phyloP scores from a whole-genome alignment of 2,797 vertebrate genomes.

The Artibeus lituratus region DNA sequence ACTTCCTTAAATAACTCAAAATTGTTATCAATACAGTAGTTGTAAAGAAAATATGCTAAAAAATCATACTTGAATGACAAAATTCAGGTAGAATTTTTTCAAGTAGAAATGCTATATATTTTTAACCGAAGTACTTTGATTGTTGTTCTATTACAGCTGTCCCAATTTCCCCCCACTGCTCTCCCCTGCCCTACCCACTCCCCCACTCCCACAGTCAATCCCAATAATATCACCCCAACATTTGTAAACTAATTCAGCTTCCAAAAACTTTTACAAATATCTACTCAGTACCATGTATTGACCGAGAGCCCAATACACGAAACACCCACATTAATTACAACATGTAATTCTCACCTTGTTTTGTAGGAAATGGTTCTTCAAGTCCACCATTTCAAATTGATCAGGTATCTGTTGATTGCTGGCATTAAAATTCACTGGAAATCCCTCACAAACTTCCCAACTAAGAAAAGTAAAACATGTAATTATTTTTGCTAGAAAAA shows the following conservation, averaged over 20 bases:
- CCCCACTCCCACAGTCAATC: too few species aligned
- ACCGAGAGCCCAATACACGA: background rate
- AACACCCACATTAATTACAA: background rate
- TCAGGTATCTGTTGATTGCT: constrained; percentile 24
- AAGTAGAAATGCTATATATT: background rate
- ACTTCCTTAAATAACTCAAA: constrained; percentile 15
- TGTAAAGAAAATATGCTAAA: background rate
- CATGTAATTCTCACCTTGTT: constrained; percentile 64
- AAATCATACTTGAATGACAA: background rate
- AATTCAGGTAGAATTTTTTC: background rate
- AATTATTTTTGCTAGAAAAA: constrained; percentile 36
- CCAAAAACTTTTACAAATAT: background rate
- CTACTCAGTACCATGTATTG: background rate
- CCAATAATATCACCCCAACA: background rate
- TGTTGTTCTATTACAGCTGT: too few species aligned
- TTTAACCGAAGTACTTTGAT: too few species aligned
- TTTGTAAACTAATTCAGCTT: constrained; percentile 8
- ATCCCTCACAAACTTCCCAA: constrained; percentile 66
- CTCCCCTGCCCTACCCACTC: too few species aligned
- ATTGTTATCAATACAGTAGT: background rate
- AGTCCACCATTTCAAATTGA: constrained; percentile 54
- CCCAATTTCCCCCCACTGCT: too few species aligned
- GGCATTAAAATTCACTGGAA: constrained; percentile 50
- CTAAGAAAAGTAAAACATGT: constrained; percentile 68
- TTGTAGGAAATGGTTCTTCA: constrained; percentile 63